Evolutionary conservation across 2,113 vertebrate genomes (phyloP).

Genomic region (Ciconia stormi): DNA sequence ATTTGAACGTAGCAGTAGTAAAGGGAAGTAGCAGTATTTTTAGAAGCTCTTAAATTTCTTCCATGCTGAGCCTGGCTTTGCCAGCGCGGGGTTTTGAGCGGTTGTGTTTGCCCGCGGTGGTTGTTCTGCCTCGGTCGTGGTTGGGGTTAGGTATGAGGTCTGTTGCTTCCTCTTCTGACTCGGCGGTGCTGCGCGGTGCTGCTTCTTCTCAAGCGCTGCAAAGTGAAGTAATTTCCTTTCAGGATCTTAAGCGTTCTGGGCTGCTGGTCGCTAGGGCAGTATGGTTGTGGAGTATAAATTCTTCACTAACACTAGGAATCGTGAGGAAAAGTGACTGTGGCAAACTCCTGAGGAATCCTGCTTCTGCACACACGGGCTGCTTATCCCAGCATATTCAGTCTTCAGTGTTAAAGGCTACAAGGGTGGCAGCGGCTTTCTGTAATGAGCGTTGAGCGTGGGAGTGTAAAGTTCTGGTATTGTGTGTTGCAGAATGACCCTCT

Average conservation of each 20-base stretch:
- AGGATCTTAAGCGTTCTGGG: rapidly evolving
- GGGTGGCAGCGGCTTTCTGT: background rate
- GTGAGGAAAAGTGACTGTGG: background rate
- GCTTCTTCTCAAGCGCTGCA: rapidly evolving
- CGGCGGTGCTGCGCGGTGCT: too few relatives aligned
- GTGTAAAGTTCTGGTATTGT: background rate
- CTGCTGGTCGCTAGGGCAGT: background rate
- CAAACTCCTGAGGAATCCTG: background rate
- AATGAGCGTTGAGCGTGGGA: background rate
- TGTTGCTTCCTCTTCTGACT: background rate
- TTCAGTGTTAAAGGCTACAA: background rate
- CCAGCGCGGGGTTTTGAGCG: rapidly evolving
- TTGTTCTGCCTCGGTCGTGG: background rate
- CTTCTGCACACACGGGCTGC: background rate
- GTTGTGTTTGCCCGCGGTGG: background rate
- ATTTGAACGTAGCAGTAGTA: background rate
- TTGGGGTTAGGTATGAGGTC: background rate
- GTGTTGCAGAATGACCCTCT: background rate
- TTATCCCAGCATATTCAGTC: rapidly evolving
- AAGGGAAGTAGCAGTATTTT: background rate
- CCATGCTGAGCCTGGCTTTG: background rate
- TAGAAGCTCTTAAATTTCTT: background rate
- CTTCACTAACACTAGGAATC: rapidly evolving
- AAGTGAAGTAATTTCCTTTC: background rate
- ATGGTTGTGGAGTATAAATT: background rate